Base-by-base conservation (phyloP, 2,888 invertebrate genomes). In the Diachrysia chrysitis region DNA sequence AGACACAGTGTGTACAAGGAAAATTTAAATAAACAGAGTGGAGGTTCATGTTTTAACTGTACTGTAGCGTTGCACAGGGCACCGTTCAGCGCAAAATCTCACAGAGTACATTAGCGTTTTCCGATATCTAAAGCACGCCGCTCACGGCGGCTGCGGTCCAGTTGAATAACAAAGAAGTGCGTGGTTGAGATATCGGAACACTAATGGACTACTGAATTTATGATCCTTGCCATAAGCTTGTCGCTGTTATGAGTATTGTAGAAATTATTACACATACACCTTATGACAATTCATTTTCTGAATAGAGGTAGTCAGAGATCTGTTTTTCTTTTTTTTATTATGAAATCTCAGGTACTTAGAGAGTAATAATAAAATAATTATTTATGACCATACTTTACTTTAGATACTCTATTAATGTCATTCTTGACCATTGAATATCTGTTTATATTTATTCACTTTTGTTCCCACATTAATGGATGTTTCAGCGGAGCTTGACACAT, bases 161-260 rank as follows among this genome's bases (percentile, higher is more conserved):
- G 89, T 89, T 88, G 90, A 93, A 93, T 94, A 92, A 93, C 92
- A 95, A 95, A 94, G 92, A 93, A 92, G 89, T 92, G 92, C 88
- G 90, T 91, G 87, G 87, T 89, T 91, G 87, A 91, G 90, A 91
- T 92, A 93, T 93, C 90, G 90, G 85, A 89, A 85, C 89, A 85
- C 90, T 93, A 94, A 94, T 93, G 92, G 92, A 92, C 89, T 90
- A 79, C 79, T 85, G 89, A 90, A 90, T 92, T 91, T 92, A 91
- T 90, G 86, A 89, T 88, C 87, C 90, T 87, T 87, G 88, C 85
- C 86, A 88, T 70, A 83, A 85, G 78, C 79, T 83, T 83, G 82
- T 84, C 81, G 79, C 82, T 71, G 66, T 78, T 84, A 81, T 80
- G 77, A 83, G 78, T 78, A 69, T 78, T 74, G 62, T 71, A 78